Percentiles rank a stretch among this genome's conserved stretches.
Conservation (phyloP, 2,113 vertebrate species). For the Neodon shergylaensis region DNA sequence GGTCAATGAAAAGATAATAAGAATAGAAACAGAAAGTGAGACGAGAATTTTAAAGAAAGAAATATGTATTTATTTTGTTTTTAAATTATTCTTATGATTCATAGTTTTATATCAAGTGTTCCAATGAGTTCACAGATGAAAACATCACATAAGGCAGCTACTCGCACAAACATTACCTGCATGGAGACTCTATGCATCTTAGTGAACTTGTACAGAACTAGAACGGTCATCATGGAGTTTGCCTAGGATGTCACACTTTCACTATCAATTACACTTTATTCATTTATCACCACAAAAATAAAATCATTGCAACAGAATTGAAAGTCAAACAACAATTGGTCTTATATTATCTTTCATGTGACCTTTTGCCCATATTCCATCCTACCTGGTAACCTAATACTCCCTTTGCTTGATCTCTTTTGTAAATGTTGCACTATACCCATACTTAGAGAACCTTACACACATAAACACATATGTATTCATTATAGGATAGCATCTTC, state of each 20-base stretch:
- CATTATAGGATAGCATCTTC: neutral
- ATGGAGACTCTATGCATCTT: neutral
- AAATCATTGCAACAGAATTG: neutral
- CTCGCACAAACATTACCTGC: neutral
- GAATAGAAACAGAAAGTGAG: neutral
- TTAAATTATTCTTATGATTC: neutral
- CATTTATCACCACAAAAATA: neutral
- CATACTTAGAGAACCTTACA: too few relatives aligned
- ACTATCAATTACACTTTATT: neutral
- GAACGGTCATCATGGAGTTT: neutral
- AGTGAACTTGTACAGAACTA: neutral
- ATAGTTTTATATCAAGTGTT: neutral
- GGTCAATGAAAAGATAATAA: neutral
- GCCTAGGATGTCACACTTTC: neutral
- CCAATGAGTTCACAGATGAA: neutral
- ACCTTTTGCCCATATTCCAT: neutral
- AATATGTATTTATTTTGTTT: neutral
- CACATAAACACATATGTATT: too few relatives aligned
- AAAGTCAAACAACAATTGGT: too few relatives aligned
- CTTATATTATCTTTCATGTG: neutral
- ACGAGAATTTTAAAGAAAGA: conserved; percentile 13
- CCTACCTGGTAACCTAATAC: neutral
- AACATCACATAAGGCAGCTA: too few relatives aligned
- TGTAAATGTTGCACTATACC: neutral
- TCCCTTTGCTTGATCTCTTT: neutral